Base-by-base conservation (phyloP, 2,888 invertebrate genomes). In the Tenthredo distinguenda region DNA sequence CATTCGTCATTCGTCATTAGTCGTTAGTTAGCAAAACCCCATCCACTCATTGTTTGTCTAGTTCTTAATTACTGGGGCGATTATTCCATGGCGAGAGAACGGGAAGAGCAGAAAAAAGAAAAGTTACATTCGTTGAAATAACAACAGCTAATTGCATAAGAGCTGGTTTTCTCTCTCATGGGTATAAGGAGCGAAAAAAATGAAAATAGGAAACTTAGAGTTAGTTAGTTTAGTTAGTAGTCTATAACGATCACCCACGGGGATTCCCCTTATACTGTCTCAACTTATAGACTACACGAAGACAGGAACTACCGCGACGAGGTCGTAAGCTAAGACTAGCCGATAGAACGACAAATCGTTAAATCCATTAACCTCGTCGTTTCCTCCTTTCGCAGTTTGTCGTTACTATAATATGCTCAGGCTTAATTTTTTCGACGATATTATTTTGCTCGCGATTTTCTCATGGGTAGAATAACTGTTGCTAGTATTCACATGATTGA, bases 61-160 rank as follows among this genome's bases (percentile, higher is more conserved):
- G 77, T 55, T 77, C 31, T n/a, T 77, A 77, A 77, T 77, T 77
- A 77, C 77, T n/a, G 77, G 7, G 31, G 9, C 18, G 21, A 77
- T 77, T 74, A 43, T 21, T 43, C 43, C 21, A 21, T 40, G 7
- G 5, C 37, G 40, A 74, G 15, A 43, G 5, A 31, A 10, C 31
- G 34, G 5, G 7, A 31, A 12, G 15, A 31, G 3, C 0, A 34
- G 26, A 77, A 55, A 77, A 77, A 50, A 10, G 74, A 21, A 10
- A 31, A 74, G n/a, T 10, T 74, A 12, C 1, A 21, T 15, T 1
- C 74, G 74, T 74, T 77, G 34, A 26, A 77, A 77, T 50, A 77
- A 77, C 77, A 77, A 31, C n/a, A n/a, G 76, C 47, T 76, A 76
- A 76, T 76, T 76, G 21, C 47, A 34, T 40, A 12, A 21, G 21